Conservation (phyloP, 2,888 invertebrate genomes). For the Flabesymbios commensalis region DNA sequence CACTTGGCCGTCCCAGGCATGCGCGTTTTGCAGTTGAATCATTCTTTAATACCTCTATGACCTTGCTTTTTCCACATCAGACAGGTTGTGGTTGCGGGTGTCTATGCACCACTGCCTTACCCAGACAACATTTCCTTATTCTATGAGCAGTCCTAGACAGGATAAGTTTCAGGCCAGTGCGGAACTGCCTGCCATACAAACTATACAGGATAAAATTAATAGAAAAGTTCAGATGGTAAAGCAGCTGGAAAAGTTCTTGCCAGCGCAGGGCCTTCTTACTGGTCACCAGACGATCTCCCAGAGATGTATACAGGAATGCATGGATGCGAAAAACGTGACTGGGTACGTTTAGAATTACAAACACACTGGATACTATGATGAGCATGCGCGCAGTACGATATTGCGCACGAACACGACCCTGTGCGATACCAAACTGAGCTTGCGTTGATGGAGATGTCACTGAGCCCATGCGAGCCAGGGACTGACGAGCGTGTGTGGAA, state of each 20-base stretch:
- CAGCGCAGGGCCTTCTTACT: not conserved
- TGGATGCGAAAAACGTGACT: constrained; percentile 19
- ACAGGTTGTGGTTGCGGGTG: too few species aligned
- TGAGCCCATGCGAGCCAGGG: not conserved
- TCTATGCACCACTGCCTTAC: too few species aligned
- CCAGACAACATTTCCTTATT: too few species aligned
- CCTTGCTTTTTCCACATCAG: too few species aligned
- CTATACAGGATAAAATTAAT: constrained; percentile 27
- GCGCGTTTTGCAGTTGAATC: too few species aligned
- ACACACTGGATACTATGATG: constrained; percentile 19
- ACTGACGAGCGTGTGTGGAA: not conserved
- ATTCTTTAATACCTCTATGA: too few species aligned
- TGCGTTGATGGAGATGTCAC: not conserved
- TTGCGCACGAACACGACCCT: constrained; percentile 9
- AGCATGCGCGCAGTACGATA: constrained; percentile 21
- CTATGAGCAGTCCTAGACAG: not conserved
- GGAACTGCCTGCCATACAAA: constrained; percentile 16
- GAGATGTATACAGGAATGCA: constrained; percentile 12
- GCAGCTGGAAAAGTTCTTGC: constrained; percentile 22
- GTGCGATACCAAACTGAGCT: constrained; percentile 1
- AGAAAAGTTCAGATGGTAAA: constrained; percentile 24
- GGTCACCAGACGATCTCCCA: not conserved
- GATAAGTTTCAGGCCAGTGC: not conserved
- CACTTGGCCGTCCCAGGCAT: too few species aligned
- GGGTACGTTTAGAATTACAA: constrained; percentile 22